Evolutionary conservation across 2,113 vertebrate species (phyloP), one percentile per base, ranked within the genome.

Genomic region (Gymnocephalus cernua): DNA sequence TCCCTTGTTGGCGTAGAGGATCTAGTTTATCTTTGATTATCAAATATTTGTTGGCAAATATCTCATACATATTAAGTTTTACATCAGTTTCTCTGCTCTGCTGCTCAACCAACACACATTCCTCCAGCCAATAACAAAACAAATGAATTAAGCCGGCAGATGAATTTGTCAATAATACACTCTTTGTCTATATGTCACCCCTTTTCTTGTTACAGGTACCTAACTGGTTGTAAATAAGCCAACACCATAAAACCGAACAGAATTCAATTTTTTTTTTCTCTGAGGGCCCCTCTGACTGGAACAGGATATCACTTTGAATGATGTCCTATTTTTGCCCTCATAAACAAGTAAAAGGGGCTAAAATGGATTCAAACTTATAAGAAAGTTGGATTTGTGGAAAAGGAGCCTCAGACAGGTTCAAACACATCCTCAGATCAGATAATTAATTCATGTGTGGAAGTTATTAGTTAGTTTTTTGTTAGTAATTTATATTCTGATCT

Each of bases 41-140:
- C 54, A 78, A 80, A 79, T 79, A 85, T 83, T 76, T 85, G 74
- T 19, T 23, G n/a, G 16, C 50, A 88, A 82, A 74, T 56, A 65
- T 11, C 59, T 80, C 29, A 76, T 86, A 74, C 72, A 84, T 88
- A 87, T 84, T 74, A 64, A 2, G 32, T 15, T 75, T 79, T 51
- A 19, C 11, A 6, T 59, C 35, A 5, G 61, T 56, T 63, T 71
- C 62, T 54, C 45, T 66, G 89, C 75, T 82, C 74, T 38, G n/a
- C n/a, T 67, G 76, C 74, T 74, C 64, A 69, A 54, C 66, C 14
- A 63, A 48, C 68, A 77, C 51, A 58, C 32, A 51, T 63, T 68
- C 50, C 47, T 45, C 29, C 9, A 32, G n/a, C 78, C 62, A 63
- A n/a, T 29, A 47, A 50, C 74, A 75, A 81, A 84, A 77, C 65